phyloP scores from a whole-genome alignment of 2,113 vertebrate genomes.

The Poeciliopsis turrubarensis region DNA sequence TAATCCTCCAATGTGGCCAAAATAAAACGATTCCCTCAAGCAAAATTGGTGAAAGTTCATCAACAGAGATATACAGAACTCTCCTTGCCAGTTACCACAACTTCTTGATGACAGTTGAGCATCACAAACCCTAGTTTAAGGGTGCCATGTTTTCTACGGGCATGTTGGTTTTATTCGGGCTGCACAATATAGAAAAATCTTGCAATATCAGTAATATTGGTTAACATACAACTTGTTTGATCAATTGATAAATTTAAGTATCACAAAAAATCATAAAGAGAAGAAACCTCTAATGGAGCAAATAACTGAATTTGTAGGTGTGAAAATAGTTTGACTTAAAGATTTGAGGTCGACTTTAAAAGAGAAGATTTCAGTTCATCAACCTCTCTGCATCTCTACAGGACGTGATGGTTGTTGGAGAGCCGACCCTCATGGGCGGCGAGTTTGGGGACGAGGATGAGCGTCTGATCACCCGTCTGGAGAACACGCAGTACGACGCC shows the following conservation, averaged over 20 bases:
- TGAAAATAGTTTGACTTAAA: background rate
- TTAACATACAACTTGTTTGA: background rate
- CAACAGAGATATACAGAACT: background rate
- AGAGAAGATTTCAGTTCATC: background rate
- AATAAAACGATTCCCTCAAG: background rate
- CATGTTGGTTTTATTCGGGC: background rate
- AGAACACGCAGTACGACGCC: slow-evolving; percentile 99
- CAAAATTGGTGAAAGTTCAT: background rate
- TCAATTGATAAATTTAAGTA: background rate
- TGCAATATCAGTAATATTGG: background rate
- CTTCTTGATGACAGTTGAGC: no score
- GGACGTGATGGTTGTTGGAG: slow-evolving; percentile 99
- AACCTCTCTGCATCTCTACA: slow-evolving; percentile 56
- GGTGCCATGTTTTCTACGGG: background rate
- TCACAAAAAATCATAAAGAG: background rate
- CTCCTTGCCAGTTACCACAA: background rate
- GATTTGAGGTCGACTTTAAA: slow-evolving; percentile 3
- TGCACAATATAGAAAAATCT: background rate
- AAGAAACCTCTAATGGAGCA: background rate
- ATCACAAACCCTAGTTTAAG: no score
- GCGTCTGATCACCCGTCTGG: slow-evolving; percentile 99
- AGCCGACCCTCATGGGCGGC: slow-evolving; percentile 98
- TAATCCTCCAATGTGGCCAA: no score
- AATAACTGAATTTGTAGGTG: background rate
- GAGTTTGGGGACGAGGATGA: slow-evolving; percentile 99